Percentiles rank a stretch among this genome's conserved stretches.
Conservation (phyloP, 2,888 invertebrate species). For the Hipparchia sbordonii region DNA sequence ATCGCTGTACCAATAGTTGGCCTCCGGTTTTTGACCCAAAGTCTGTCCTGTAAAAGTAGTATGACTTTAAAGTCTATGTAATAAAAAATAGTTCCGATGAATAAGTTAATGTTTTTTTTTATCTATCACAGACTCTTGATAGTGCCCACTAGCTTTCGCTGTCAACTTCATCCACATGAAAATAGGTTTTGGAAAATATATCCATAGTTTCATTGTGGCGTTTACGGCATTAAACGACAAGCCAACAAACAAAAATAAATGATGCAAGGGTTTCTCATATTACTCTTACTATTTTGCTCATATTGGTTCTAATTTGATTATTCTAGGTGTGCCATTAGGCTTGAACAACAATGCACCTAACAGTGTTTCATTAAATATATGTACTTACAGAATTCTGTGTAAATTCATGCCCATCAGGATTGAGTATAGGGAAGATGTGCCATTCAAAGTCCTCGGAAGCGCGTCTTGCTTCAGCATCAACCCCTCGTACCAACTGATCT, state of each 20-base stretch:
- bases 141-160: background rate
- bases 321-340: too few species aligned
- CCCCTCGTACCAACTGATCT: constrained; percentile 83
- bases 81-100: background rate
- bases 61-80: background rate
- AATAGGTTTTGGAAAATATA: too few species aligned
- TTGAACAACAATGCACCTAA: too few species aligned
- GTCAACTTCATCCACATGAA: too few species aligned
- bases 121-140: background rate
- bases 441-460: constrained; percentile 85
- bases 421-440: constrained; percentile 88
- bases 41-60: constrained; percentile 67
- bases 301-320: too few species aligned
- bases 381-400: constrained; percentile 73
- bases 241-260: too few species aligned
- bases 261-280: too few species aligned
- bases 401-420: constrained; percentile 90
- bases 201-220: too few species aligned
- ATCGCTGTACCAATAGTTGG: constrained; percentile 60
- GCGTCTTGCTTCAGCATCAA: constrained; percentile 67
- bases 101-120: background rate
- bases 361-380: too few species aligned
- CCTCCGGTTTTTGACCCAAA: constrained; percentile 86
- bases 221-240: too few species aligned
- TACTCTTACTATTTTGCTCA: too few species aligned